Evolutionary conservation across 2,888 invertebrate species (phyloP), one percentile per base, ranked within the genome.

Genomic region (Eurytoma adleriae): DNA sequence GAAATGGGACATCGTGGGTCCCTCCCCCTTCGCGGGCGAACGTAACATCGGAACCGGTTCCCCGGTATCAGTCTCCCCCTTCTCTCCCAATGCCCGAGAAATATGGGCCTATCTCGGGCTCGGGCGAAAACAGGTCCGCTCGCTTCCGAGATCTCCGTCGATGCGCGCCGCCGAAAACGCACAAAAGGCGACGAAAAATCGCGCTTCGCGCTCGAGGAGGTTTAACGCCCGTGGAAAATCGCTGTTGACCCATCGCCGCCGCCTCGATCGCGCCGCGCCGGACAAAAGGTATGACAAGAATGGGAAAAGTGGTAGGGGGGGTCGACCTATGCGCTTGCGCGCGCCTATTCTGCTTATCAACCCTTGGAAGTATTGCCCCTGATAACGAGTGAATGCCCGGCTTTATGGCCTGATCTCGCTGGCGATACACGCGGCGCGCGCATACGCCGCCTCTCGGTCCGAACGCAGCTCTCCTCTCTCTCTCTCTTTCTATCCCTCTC

Each of bases 301-400:
- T 86, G 86, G 86, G 48, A 50, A 12, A 20, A 52, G 70, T 24
- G 40, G 27, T 48, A n/a, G 76, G 64, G 79, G 84, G 61, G 10
- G 7, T 54, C 3, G 18, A 40, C 70, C 18, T 40, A 16, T 54
- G 12, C 62, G 54, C 30, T 20, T 54, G 57, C 69, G 59, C 71
- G 84, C 85, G 84, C 86, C 87, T 86, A 87, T 86, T 87, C 88
- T 87, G 87, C 86, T 89, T 89, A 90, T 90, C 89, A 85, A 87
- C 85, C 84, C 84, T 84, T 83, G 85, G 86, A 85, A 87, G 85
- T 87, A 87, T 87, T 87, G 86, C 85, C 82, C 74, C 85, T 83
- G 88, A 89, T 88, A 89, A 85, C 85, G 85, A 88, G 85, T 87
- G 88, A 89, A 89, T 88, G 87, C 86, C 86, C 82, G 86, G 87